phyloP scores from a whole-genome alignment of 1,140 invertebrate genomes.

The Drosophila lini region DNA sequence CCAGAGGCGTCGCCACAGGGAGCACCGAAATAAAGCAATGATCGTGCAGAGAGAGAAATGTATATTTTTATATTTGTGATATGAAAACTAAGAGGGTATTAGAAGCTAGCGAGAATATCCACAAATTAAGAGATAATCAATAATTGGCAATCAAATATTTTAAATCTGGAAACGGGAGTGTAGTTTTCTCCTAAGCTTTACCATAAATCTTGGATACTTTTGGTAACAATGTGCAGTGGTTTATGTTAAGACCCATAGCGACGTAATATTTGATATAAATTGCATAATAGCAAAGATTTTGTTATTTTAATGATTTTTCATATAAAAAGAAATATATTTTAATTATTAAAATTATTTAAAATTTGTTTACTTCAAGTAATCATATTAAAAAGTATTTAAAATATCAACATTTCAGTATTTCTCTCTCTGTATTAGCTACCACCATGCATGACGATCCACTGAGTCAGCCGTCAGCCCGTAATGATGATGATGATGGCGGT shows the following conservation, averaged over 20 bases:
- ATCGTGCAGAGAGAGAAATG: constrained; percentile 12
- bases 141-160: neutral
- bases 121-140: too few species aligned
- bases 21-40: constrained; percentile 1
- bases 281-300: neutral
- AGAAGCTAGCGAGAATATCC: too few species aligned
- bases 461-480: constrained; percentile 55
- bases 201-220: neutral
- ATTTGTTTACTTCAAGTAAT: neutral
- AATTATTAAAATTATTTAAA: neutral
- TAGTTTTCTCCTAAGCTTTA: neutral
- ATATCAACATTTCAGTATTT: neutral
- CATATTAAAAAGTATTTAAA: neutral
- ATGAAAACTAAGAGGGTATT: neutral
- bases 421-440: constrained; percentile 15
- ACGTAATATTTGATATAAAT: too few species aligned
- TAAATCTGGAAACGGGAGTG: neutral
- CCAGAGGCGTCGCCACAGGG: constrained; percentile 41
- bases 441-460: constrained; percentile 52
- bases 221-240: neutral
- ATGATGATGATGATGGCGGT: constrained; percentile 60
- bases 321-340: neutral
- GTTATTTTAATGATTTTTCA: neutral
- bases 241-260: neutral
- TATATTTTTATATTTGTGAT: neutral